These are phyloP conservation scores for Meiosimyza decipiens DNA, from an alignment of 2,888 invertebrate species.

Conservation along the genomic window DNA sequence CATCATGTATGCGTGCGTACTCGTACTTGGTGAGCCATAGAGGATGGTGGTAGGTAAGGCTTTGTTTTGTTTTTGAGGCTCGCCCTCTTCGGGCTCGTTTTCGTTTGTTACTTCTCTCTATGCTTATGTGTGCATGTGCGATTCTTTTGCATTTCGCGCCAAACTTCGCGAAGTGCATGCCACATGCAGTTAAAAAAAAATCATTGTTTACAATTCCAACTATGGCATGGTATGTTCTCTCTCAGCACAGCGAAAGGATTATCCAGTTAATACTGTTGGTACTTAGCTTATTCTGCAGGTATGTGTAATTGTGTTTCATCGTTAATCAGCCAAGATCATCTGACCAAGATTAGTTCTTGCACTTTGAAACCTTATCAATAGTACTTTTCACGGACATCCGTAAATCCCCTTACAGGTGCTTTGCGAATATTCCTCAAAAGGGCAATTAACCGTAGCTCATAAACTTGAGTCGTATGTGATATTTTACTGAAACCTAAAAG, in stretches of 20 bases:
- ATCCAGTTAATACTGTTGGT: slow-evolving; percentile 7
- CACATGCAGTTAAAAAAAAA: too few species aligned
- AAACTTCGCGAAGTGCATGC: slow-evolving; percentile 1
- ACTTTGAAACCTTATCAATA: background rate
- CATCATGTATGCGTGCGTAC: background rate
- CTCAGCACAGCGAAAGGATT: slow-evolving; percentile 11
- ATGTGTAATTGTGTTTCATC: background rate
- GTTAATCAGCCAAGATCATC: slow-evolving; percentile 8
- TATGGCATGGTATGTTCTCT: background rate
- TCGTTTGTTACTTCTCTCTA: background rate
- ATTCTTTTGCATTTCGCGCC: slow-evolving; percentile 14
- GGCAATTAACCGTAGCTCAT: too few species aligned
- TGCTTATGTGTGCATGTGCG: background rate
- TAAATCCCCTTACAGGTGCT: slow-evolving; percentile 21
- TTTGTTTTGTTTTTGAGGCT: slow-evolving; percentile 17
- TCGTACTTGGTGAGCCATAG: background rate
- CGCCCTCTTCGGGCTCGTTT: background rate
- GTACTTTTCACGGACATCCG: background rate
- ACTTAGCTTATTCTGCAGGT: slow-evolving; percentile 15
- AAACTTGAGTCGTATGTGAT: too few species aligned
- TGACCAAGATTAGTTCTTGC: slow-evolving; percentile 2
- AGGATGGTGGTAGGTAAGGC: slow-evolving; percentile 7
- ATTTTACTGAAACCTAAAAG: too few species aligned
- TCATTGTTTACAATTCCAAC: too few species aligned
- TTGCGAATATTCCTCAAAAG: too few species aligned